Evolutionary conservation across 2,797 vertebrate species (phyloP).

Genomic region (Alauda arvensis): DNA sequence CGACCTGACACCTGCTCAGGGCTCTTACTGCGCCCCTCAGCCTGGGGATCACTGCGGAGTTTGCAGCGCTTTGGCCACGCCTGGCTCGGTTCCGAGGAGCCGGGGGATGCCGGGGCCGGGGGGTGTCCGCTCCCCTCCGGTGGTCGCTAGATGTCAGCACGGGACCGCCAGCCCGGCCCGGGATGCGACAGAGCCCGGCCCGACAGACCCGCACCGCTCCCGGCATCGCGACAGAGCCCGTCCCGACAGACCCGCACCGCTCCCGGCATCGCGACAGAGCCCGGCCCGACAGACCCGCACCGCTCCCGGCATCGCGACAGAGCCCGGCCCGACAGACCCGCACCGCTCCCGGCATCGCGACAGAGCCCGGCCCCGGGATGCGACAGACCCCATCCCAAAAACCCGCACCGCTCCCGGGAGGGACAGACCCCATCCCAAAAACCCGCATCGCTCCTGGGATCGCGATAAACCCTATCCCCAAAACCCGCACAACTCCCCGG

Average conservation of each 20-base stretch:
- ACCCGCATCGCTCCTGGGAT: too few species aligned
- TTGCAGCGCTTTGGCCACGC: not conserved
- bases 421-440: not conserved
- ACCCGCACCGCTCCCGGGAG: accelerated
- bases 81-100: not conserved
- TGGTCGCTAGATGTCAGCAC: constrained; percentile 58
- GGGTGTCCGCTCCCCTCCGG: not conserved
- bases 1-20: not conserved
- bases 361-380: not conserved
- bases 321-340: not conserved
- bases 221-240: not conserved
- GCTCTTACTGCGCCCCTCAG: accelerated
- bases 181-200: not conserved
- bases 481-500: too few species aligned
- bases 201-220: not conserved
- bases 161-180: not conserved
- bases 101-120: not conserved
- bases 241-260: not conserved
- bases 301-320: accelerated
- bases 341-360: not conserved
- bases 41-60: too few species aligned
- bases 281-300: not conserved
- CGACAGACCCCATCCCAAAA: not conserved
- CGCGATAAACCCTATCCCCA: too few species aligned
- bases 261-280: not conserved